Base-by-base conservation (phyloP, 2,888 invertebrate species). In the Latrodectus elegans region DNA sequence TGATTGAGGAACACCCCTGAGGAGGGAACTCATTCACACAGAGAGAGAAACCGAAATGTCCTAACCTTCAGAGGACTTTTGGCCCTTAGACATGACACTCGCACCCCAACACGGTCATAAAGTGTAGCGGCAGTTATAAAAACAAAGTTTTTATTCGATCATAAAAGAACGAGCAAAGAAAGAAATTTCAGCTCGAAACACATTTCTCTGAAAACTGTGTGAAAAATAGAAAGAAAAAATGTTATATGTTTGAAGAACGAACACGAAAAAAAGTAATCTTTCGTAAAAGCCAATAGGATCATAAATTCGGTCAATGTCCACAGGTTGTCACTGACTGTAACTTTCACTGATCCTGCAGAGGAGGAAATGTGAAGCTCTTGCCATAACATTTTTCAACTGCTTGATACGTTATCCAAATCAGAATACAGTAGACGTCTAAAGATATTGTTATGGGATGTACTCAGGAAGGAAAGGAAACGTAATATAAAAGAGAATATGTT, bases 271-370 rank as follows among this genome's bases (percentile, higher is more conserved):
- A 72, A 49, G 72, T 80, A 51, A 14, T 74, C 52, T 55, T 55
- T 53, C 74, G 53, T 64, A 65, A 80, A 80, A 80, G 82, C 82
- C 78, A 55, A 84, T 84, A 72, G 77, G 67, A 70, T 72, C 84
- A 84, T 84, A 84, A 84, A 84, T 84, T 84, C 73, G 38, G 77
- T 52, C 55, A 74, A 65, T 84, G 84, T 84, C 84, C 84, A 84
- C 84, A 84, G 84, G 84, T 84, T 84, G 84, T 73, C 72, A 73
- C 12, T 14, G 84, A 71, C 74, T 78, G 72, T 78, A 78, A 76
- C 76, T 76, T 83, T 71, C 70, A 70, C 75, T 67, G 53, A 55
- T 53, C 52, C 68, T 60, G 70, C 68, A 60, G 67, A 75, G 22
- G 51, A 38, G 22, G 70, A 75, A 75, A 52, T 22, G 77, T 71